These are phyloP conservation scores for Unio delphinus DNA, from an alignment of 2,888 invertebrate species.

Conservation along the genomic window DNA sequence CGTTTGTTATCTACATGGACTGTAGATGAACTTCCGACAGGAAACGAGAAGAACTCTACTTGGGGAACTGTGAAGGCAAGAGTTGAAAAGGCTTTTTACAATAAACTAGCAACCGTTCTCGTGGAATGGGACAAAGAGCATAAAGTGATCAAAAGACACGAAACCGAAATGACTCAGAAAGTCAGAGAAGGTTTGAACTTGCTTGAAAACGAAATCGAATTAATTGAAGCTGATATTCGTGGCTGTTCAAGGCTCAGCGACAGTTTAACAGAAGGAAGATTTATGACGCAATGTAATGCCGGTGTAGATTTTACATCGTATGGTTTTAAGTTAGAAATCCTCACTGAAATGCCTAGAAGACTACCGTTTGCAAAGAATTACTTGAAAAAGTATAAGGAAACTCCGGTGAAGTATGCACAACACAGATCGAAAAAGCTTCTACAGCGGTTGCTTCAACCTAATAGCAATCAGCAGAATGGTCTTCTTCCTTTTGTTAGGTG, in stretches of 20 bases:
- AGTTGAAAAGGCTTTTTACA: constrained; percentile 25
- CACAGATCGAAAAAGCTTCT: constrained; percentile 32
- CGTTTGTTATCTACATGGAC: constrained; percentile 34
- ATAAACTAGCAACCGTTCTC: constrained; percentile 29
- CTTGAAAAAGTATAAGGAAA: constrained; percentile 11
- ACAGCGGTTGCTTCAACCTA: constrained; percentile 12
- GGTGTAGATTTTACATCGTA: constrained; percentile 1
- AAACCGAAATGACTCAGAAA: constrained; percentile 28
- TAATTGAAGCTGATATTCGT: constrained; percentile 15
- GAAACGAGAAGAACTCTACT: constrained; percentile 7
- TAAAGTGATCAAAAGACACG: constrained; percentile 16
- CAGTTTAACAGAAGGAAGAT: too few relatives aligned
- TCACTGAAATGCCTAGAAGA: constrained; percentile 5
- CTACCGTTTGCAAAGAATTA: constrained; percentile 1
- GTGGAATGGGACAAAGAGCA: constrained; percentile 33
- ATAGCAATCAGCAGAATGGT: constrained; percentile 7
- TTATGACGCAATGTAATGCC: neutral
- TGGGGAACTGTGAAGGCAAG: constrained; percentile 32
- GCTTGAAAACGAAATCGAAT: constrained; percentile 36
- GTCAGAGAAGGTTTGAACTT: constrained; percentile 41
- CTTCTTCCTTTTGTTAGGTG: constrained; percentile 24
- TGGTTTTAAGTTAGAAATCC: constrained; percentile 6
- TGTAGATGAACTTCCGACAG: constrained; percentile 31
- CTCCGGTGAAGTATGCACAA: constrained; percentile 28
- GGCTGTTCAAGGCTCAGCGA: constrained; percentile 1